These are phyloP conservation scores for Macropis europaea DNA, from an alignment of 2,888 invertebrate species.

Conservation along the genomic window DNA sequence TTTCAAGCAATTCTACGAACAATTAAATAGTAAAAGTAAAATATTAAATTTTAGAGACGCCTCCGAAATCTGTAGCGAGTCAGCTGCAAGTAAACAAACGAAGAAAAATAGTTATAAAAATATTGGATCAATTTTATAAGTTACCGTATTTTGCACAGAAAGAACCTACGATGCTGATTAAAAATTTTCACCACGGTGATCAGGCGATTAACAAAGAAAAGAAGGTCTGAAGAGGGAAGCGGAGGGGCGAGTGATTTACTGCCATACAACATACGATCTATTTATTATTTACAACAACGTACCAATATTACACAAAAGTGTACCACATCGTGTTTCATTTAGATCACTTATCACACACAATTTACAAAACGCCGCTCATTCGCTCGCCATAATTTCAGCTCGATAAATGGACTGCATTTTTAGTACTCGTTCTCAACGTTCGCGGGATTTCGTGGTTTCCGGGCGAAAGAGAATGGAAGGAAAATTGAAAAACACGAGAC, in stretches of 20 bases:
- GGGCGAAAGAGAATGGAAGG: background rate
- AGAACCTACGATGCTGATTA: too few species aligned
- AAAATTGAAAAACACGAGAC: background rate
- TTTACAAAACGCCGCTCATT: slow-evolving; percentile 73
- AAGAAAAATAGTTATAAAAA: too few species aligned
- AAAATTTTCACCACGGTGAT: too few species aligned
- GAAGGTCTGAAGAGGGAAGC: background rate
- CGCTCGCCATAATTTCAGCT: slow-evolving; percentile 51
- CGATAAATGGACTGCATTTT: slow-evolving; percentile 49
- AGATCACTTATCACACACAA: slow-evolving; percentile 72
- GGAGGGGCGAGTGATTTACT: background rate
- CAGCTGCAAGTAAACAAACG: too few species aligned
- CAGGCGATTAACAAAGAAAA: background rate
- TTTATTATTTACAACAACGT: slow-evolving; percentile 77
- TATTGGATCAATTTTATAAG: too few species aligned
- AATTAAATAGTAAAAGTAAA: too few species aligned
- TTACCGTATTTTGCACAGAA: too few species aligned
- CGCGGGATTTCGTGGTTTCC: background rate
- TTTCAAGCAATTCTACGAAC: too few species aligned
- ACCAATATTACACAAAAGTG: slow-evolving; percentile 65
- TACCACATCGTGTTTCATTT: slow-evolving; percentile 64
- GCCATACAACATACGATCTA: slow-evolving; percentile 70
- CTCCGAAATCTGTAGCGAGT: too few species aligned
- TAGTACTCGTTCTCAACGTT: slow-evolving; percentile 43
- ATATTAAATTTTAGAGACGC: too few species aligned